Base-by-base conservation (phyloP, 2,797 vertebrate species). In the Epinephelus malabaricus region DNA sequence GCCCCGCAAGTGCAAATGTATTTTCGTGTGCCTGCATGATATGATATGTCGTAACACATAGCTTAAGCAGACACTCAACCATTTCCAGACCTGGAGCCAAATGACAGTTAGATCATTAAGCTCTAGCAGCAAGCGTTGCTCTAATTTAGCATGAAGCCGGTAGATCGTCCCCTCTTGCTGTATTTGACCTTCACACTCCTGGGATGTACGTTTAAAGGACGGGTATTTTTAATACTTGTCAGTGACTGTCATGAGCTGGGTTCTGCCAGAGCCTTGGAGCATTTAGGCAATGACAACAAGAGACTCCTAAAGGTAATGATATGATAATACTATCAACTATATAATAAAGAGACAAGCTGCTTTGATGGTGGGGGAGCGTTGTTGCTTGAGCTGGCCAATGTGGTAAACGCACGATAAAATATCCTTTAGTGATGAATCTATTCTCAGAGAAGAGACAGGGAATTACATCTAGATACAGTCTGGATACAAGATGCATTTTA, bases 21-120 rank as follows among this genome's bases (percentile, higher is more conserved):
- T 88, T 89, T 89, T 34, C 72, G 72, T 78, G 83, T 53, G 74
- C 47, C 69, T 86, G 72, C 76, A 21, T 89, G 82, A 79, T 83
- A 82, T 86, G 83, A 73, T 82, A 82, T 85, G 78, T 90, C 82
- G 76, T 82, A 88, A 82, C 78, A 85, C 83, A 78, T 80, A 84
- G 85, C 83, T 91, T 84, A 87, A 82, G 86, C 79, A 88, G 86
- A 91, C 87, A 91, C 70, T 90, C 90, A 88, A 83, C 77, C 87
- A 82, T 92, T 93, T 88, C 78, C 78, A 66, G 88, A 90, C 83
- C 88, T 85, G 25, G 49, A 87, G 73, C 80, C 84, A 90, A 92
- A 89, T 92, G 92, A 87, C 86, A 82, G 84, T 85, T 87, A 71
- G 89, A 84, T 92, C 90, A 92, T 94, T 92, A 92, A 89, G 85